phyloP scores from a whole-genome alignment of 2,797 vertebrate species.

The Lepus townsendii region DNA sequence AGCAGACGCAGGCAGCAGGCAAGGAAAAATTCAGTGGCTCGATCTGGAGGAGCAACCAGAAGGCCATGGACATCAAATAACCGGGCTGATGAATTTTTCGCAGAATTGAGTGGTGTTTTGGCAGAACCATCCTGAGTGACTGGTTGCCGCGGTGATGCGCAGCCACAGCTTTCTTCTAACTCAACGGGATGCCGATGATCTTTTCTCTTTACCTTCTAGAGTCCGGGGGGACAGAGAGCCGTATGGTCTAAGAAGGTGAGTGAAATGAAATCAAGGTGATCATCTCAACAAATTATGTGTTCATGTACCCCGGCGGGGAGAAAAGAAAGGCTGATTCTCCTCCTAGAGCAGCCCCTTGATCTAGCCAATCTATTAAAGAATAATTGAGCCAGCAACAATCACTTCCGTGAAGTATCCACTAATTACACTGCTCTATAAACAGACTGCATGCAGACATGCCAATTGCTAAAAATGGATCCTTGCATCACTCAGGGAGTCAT shows the following conservation, averaged over 20 bases:
- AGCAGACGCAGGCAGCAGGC: background rate
- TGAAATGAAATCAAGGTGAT: constrained; percentile 62
- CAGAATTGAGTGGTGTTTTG: constrained; percentile 19
- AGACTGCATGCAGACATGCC: constrained; percentile 70
- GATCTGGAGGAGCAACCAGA: background rate
- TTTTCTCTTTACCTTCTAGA: constrained; percentile 72
- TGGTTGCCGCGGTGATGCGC: constrained; percentile 55
- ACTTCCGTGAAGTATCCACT: constrained; percentile 69
- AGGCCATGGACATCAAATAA: background rate
- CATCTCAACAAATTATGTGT: constrained; percentile 59
- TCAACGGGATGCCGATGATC: constrained; percentile 61
- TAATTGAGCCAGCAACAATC: constrained; percentile 74
- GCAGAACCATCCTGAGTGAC: constrained; percentile 27
- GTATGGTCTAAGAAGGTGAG: constrained; percentile 32
- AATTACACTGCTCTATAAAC: constrained; percentile 73
- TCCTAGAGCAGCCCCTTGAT: constrained; percentile 53
- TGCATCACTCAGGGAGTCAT: constrained; percentile 51
- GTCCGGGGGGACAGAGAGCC: background rate
- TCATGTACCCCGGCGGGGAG: constrained; percentile 30
- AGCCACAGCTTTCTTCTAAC: constrained; percentile 54
- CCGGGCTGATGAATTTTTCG: constrained; percentile 47
- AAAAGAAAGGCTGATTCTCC: constrained; percentile 56
- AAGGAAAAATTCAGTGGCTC: constrained; percentile 30
- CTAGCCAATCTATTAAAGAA: constrained; percentile 71
- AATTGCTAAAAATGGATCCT: constrained; percentile 72